Conservation (phyloP, 1,140 invertebrate genomes). For the Telenomus remus region DNA sequence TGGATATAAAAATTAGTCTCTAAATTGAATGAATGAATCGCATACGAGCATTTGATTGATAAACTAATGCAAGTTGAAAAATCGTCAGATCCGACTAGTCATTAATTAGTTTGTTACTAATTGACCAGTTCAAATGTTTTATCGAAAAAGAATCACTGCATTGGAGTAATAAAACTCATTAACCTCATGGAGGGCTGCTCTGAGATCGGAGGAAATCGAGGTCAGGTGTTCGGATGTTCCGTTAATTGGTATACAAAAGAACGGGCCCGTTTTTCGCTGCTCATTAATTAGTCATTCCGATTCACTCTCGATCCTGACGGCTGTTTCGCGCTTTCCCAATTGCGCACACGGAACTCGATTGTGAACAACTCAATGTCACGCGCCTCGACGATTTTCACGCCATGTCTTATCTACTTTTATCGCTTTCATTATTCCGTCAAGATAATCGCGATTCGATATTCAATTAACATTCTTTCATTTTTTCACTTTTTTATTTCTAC, state of each 20-base stretch:
- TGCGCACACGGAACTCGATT: slow-evolving; percentile 19
- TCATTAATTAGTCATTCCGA: slow-evolving; percentile 51
- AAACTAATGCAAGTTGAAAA: too few species aligned
- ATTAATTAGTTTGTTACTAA: too few species aligned
- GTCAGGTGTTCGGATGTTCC: slow-evolving; percentile 52
- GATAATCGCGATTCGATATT: background rate
- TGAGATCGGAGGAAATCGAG: slow-evolving; percentile 38
- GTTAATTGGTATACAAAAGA: slow-evolving; percentile 56
- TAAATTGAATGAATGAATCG: too few species aligned
- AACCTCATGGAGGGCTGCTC: background rate
- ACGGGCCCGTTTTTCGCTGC: slow-evolving; percentile 17
- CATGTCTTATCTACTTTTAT: slow-evolving; percentile 15
- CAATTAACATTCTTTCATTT: too few species aligned
- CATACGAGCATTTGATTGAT: too few species aligned
- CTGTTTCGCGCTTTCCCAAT: slow-evolving; percentile 36
- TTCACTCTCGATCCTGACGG: slow-evolving; percentile 57
- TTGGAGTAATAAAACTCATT: background rate
- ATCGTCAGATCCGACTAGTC: too few species aligned
- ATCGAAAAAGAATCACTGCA: background rate
- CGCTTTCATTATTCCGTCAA: slow-evolving; percentile 15
- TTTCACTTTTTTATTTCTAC: too few species aligned
- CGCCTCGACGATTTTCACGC: slow-evolving; percentile 22
- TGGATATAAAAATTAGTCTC: too few species aligned
- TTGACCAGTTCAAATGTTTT: background rate
- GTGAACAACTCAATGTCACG: slow-evolving; percentile 41